These are phyloP conservation scores for Bombyx huttoni DNA, from an alignment of 2,888 invertebrate genomes.

Conservation along the genomic window DNA sequence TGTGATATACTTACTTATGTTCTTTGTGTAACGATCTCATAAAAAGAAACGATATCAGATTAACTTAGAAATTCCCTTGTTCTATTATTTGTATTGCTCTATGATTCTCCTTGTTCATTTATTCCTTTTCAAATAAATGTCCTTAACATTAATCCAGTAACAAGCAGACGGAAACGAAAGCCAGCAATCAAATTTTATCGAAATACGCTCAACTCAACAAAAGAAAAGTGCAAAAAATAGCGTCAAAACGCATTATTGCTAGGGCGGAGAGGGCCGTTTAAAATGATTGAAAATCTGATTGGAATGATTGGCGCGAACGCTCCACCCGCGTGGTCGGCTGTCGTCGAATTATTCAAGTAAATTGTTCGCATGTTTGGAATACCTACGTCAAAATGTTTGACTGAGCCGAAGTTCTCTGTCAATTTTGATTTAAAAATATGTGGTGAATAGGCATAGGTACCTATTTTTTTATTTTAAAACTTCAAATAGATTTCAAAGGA, in stretches of 20 bases:
- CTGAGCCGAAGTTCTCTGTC: neutral
- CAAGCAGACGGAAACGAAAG: conserved; percentile 12
- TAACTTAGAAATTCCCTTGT: too few relatives aligned
- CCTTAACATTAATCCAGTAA: neutral
- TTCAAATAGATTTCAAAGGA: too few relatives aligned
- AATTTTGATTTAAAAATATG: too few relatives aligned
- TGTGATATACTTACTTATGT: too few relatives aligned
- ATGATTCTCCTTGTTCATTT: too few relatives aligned
- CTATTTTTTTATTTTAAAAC: too few relatives aligned
- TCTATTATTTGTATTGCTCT: too few relatives aligned
- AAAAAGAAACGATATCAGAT: too few relatives aligned
- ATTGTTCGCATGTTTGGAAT: conserved; percentile 6
- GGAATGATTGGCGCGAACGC: conserved; percentile 36
- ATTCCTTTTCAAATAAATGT: neutral
- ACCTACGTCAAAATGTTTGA: neutral
- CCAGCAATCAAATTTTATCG: conserved; percentile 15
- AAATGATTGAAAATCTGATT: conserved; percentile 53
- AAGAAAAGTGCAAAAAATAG: conserved; percentile 14
- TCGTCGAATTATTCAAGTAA: conserved; percentile 11
- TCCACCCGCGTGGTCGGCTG: conserved; percentile 22
- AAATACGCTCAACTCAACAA: conserved; percentile 11
- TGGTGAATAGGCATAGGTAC: too few relatives aligned
- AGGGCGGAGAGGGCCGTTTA: conserved; percentile 19
- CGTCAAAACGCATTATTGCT: conserved; percentile 18
- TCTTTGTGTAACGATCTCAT: too few relatives aligned